Evolutionary conservation across 2,113 vertebrate species (phyloP), one percentile per base, ranked within the genome.

Genomic region (Indicator maculatus): DNA sequence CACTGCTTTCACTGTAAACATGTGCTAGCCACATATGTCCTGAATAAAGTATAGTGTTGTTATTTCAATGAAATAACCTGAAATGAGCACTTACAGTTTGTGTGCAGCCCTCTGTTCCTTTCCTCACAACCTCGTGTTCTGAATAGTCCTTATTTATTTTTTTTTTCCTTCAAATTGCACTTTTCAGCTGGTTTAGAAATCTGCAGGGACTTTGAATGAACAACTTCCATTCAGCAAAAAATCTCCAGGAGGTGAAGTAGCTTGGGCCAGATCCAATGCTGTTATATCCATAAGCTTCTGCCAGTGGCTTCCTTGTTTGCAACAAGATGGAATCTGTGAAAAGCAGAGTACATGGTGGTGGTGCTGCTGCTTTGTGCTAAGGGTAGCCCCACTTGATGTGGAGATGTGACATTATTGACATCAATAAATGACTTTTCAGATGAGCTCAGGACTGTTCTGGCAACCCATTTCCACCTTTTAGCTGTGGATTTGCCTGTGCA

Each of bases 361-460:
- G 28, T 59, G n/a, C 9, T n/a, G 87, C 56, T 28, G 8, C 19
- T 4, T 5, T 20, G 13, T 16, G 17, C 24, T 16, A 20, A 21
- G 74, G 64, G 14, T 1, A 44, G 55, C 56, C 36, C n/a, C 1
- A 0, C 50, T 60, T n/a, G n/a, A n/a, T 0, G 0, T 5, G 31
- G 59, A 67, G 39, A 60, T 4, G 9, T 33, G 36, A 18, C 3
- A 0, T 44, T 53, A 21, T 52, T 76, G 16, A 17, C 2, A 2
- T n/a, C 71, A 76, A 11, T 78, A 76, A 93, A 63, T 39, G 50
- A 41, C 45, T 65, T 73, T 70, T 71, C 39, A 28, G 33, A n/a
- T 6, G 23, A 74, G 36, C 8, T 33, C 3, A 0, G 58, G 21
- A 5, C 38, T 67, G 7, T 69, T 88, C 87, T 77, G 77, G 28